These are phyloP conservation scores for Vespertilio murinus DNA, from an alignment of 2,797 vertebrate genomes.

Conservation along the genomic window DNA sequence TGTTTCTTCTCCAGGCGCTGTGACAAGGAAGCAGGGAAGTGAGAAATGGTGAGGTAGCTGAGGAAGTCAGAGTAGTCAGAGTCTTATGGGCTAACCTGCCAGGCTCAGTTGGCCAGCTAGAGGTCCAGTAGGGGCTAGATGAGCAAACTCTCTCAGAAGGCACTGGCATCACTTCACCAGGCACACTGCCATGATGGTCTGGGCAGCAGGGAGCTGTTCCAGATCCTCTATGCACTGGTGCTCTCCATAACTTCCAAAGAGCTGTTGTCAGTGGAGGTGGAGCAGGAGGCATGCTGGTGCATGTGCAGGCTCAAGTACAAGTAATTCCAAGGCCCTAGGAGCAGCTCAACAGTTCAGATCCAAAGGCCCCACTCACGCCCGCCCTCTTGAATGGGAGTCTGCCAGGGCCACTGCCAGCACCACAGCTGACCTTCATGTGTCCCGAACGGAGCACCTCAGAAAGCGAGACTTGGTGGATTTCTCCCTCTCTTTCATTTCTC, in stretches of 20 bases:
- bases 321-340: constrained; percentile 22
- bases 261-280: no score
- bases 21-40: background rate
- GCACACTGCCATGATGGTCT: constrained; percentile 85
- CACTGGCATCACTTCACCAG: constrained; percentile 84
- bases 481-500: no score
- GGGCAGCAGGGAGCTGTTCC: background rate
- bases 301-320: background rate
- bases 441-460: no score
- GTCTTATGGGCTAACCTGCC: background rate
- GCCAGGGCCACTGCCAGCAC: rapidly evolving
- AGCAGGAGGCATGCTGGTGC: no score
- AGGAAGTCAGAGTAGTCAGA: constrained; percentile 67
- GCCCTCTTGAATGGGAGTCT: background rate
- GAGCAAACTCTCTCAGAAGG: constrained; percentile 78
- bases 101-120: constrained; percentile 30
- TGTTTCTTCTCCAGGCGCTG: constrained; percentile 57
- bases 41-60: constrained; percentile 70
- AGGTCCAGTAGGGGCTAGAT: background rate
- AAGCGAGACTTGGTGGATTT: no score
- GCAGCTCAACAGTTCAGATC: background rate
- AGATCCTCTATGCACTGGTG: no score
- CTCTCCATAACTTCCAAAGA: no score
- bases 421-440: constrained; percentile 65
- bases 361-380: no score